Base-by-base conservation (phyloP, 2,797 vertebrate genomes). In the Pangasius mekongensis region DNA sequence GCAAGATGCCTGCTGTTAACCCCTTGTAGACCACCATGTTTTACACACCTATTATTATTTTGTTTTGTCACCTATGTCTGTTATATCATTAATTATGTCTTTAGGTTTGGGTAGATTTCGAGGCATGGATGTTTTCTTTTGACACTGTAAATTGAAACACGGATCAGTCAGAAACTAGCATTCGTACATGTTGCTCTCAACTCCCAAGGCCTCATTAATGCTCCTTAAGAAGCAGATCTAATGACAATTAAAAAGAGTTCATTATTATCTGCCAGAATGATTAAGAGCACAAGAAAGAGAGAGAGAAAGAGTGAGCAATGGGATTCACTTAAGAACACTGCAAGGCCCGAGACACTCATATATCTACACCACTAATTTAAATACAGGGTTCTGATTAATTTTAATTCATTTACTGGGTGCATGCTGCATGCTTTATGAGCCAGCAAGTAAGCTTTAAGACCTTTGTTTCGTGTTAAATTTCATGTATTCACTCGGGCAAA, bases 1-100 rank as follows among this genome's bases (percentile, higher is more conserved):
- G 64, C 56, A 77, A 89, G 92, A 93, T 84, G 90, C 87, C 89
- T 92, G 89, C 58, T 87, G 74, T 96, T 95, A 95, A 95, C 93
- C 91, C 93, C 71, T 93, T 83, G 77, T 85, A 87, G 87, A 54
- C 91, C 85, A 67, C 83, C 73, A 66, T 91, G 73, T 89, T 88
- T 87, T 86, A 78, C 66, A 85, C 14, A 64, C 73, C 74, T 43
- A 66, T 76, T 88, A 67, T 52, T 71, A 62, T 18, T 18, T 52
- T 78, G 18, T 52, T 83, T 43, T 74, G 58, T 86, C 86, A 30
- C 84, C 49, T 80, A 27, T 33, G 49, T 82, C 82, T 39, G 56
- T n/a, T 71, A 74, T 33, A 47, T 30, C 77, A 85, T 81, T 82
- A 62, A 49, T 83, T 86, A 47, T 13, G 27, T 76, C 76, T 67